Conservation (phyloP, 2,797 vertebrate genomes). For the Sciurus carolinensis region DNA sequence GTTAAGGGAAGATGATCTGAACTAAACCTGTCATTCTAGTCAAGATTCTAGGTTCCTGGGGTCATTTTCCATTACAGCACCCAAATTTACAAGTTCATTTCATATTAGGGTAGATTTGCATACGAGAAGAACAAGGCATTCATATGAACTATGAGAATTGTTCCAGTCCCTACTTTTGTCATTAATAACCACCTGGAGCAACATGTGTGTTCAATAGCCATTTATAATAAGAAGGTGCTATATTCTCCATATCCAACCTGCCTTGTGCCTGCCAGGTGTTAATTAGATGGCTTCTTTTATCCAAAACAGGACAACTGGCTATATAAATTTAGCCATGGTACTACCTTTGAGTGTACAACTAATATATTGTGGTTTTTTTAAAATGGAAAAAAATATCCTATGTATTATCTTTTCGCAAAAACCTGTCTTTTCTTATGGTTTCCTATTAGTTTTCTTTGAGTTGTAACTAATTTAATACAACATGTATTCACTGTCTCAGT, state of each 20-base stretch:
- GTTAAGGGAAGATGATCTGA: not conserved
- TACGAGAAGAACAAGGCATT: not conserved
- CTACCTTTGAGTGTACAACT: not conserved
- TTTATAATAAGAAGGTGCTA: not conserved
- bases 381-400: not conserved
- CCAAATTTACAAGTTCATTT: not conserved
- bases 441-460: not conserved
- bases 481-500: not conserved
- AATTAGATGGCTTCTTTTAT: not conserved
- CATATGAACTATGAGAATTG: not conserved
- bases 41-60: not conserved
- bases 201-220: not conserved
- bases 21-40: not conserved
- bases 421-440: conserved; percentile 21
- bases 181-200: not conserved
- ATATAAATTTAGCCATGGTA: not conserved
- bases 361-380: conserved; percentile 6
- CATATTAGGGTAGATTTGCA: not conserved
- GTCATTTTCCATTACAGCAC: not conserved
- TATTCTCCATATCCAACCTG: not conserved
- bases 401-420: conserved; percentile 28
- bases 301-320: not conserved
- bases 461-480: not conserved
- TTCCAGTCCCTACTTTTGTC: not conserved
- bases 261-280: not conserved